A percentile compares a stretch with the other conserved stretches of the same genome.
These are phyloP conservation scores for Drosophila nigrodunni DNA, from an alignment of 1,140 invertebrate genomes.

Conservation along the genomic window DNA sequence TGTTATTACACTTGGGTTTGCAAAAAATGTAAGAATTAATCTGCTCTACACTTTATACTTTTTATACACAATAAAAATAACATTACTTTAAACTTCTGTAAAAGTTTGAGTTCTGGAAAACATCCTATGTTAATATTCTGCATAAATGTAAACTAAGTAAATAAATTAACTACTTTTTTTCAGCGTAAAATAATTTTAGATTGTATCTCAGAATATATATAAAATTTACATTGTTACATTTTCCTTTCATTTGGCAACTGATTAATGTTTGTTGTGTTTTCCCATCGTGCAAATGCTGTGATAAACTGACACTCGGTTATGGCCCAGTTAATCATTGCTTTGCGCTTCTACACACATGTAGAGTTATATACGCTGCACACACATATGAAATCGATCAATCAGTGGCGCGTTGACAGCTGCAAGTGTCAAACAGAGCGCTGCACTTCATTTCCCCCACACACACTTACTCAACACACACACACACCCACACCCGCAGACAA, in stretches of 20 bases:
- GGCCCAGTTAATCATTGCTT: slow-evolving; percentile 45
- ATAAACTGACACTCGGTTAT: slow-evolving; percentile 17
- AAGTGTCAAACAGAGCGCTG: slow-evolving; percentile 76
- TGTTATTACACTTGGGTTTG: too few relatives aligned
- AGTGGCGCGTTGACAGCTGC: slow-evolving; percentile 73
- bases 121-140: too few relatives aligned
- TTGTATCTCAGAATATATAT: neutral
- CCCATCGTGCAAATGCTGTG: neutral
- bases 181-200: too few relatives aligned
- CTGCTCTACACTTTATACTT: too few relatives aligned
- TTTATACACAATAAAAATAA: too few relatives aligned
- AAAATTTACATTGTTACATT: neutral
- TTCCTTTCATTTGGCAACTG: slow-evolving; percentile 1
- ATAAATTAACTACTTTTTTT: too few relatives aligned
- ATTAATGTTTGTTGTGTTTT: slow-evolving; percentile 16
- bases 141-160: too few relatives aligned
- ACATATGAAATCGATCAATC: slow-evolving; percentile 65
- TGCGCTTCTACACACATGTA: slow-evolving; percentile 8
- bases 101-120: too few relatives aligned
- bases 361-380: neutral
- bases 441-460: slow-evolving; percentile 59
- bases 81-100: too few relatives aligned
- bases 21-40: too few relatives aligned
- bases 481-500: slow-evolving; percentile 29
- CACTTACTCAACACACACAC: neutral